A percentile compares a stretch with the other conserved stretches of the same genome.
phyloP scores from a whole-genome alignment of 2,888 invertebrate genomes.

The Dusona sp. region DNA sequence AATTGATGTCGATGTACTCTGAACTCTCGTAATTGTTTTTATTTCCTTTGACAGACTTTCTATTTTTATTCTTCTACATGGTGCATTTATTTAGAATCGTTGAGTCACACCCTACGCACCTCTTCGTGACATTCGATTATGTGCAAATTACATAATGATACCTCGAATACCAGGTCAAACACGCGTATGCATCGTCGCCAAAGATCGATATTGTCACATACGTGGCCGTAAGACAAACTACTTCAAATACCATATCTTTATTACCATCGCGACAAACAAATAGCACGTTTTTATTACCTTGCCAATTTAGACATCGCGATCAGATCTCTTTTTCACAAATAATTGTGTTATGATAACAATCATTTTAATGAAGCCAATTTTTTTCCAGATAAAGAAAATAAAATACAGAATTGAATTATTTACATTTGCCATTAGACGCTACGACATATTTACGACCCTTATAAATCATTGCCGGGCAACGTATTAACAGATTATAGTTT shows the following conservation, averaged over 20 bases:
- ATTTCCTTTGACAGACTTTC: not conserved
- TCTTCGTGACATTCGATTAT: conserved; percentile 60
- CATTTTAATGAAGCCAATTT: not conserved
- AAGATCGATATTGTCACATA: conserved; percentile 40
- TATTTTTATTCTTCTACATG: not conserved
- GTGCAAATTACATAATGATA: conserved; percentile 59
- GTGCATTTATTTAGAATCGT: conserved; percentile 23
- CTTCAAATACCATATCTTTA: conserved; percentile 1
- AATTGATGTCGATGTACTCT: not conserved
- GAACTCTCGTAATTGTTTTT: conserved; percentile 5
- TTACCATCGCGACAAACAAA: not conserved
- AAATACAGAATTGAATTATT: not conserved
- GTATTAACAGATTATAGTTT: not conserved
- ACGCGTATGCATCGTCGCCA: conserved; percentile 27
- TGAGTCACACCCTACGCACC: conserved; percentile 59
- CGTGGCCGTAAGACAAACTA: not conserved
- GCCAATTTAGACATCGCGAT: too few relatives aligned
- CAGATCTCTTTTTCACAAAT: too few relatives aligned
- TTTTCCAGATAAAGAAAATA: not conserved
- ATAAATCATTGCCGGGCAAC: not conserved
- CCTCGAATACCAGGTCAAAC: conserved; percentile 55
- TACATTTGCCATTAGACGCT: not conserved
- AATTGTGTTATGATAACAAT: not conserved
- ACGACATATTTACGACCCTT: not conserved
- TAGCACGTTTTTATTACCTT: not conserved